Evolutionary conservation across 37 sponge, comb jelly and placozoan species (phyloP).

Genomic region (Diacarnus erythraeanus): DNA sequence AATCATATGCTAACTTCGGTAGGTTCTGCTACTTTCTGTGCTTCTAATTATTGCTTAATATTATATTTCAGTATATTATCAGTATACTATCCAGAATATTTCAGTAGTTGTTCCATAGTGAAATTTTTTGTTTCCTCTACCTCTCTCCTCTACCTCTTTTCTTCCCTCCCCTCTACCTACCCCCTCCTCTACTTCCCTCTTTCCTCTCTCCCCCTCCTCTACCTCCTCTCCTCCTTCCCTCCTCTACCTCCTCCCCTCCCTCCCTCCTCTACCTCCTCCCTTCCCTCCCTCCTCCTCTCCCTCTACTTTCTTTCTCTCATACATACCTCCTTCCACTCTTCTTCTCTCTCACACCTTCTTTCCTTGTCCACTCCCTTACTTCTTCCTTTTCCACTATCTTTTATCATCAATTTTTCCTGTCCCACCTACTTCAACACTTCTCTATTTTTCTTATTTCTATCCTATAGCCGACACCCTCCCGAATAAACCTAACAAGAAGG

Average conservation of each 20-base stretch:
- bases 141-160: background rate
- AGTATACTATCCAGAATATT: background rate
- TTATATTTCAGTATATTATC: background rate
- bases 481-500: conserved; percentile 15
- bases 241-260: background rate
- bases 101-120: too few relatives aligned
- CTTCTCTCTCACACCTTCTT: conserved; percentile 3
- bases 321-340: background rate
- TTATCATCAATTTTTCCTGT: background rate
- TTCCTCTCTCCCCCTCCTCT: background rate
- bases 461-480: conserved; percentile 2
- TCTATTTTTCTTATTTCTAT: background rate
- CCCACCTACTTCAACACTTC: conserved; percentile 2
- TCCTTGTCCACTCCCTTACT: too few relatives aligned
- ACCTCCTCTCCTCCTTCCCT: conserved; percentile 7
- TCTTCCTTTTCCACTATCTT: background rate
- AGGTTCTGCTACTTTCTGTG: background rate
- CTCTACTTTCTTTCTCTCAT: background rate
- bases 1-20: background rate
- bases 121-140: background rate
- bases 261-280: background rate
- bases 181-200: background rate
- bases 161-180: conserved; percentile 5
- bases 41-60: background rate
- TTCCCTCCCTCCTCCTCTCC: background rate